phyloP scores from a whole-genome alignment of 1,140 invertebrate species.

The Caerostris darwini region DNA sequence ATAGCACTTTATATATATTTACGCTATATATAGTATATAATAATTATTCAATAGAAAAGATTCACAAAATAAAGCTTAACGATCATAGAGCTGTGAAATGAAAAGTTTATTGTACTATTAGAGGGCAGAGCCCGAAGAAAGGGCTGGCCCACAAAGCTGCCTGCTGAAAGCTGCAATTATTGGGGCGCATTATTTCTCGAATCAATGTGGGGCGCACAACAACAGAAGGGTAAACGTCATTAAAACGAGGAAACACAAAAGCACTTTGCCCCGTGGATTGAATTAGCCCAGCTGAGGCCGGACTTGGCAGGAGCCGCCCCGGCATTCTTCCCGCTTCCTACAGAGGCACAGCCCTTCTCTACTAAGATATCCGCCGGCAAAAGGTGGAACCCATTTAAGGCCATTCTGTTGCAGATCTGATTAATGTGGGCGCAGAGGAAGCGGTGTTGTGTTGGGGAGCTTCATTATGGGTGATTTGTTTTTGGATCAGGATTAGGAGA shows the following conservation, averaged over 20 bases:
- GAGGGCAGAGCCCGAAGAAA: too few species aligned
- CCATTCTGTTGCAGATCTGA: slow-evolving; percentile 1
- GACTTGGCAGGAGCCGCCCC: not conserved
- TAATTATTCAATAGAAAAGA: too few species aligned
- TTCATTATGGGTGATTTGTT: not conserved
- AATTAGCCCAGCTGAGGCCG: slow-evolving; percentile 11
- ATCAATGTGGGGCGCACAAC: not conserved
- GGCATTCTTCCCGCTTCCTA: not conserved
- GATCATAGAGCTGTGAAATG: too few species aligned
- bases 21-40: too few species aligned
- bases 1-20: too few species aligned
- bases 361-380: not conserved
- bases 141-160: too few species aligned
- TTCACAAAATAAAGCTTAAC: too few species aligned
- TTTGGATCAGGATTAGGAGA: not conserved
- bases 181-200: not conserved
- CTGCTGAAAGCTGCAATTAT: not conserved
- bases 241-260: not conserved
- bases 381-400: slow-evolving; percentile 50
- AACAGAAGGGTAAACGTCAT: slow-evolving; percentile 10
- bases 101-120: too few species aligned
- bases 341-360: not conserved
- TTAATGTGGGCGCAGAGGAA: not conserved
- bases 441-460: not conserved
- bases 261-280: not conserved